These are phyloP conservation scores for Mylabris sibirica DNA, from an alignment of 2,888 invertebrate genomes.

Conservation along the genomic window DNA sequence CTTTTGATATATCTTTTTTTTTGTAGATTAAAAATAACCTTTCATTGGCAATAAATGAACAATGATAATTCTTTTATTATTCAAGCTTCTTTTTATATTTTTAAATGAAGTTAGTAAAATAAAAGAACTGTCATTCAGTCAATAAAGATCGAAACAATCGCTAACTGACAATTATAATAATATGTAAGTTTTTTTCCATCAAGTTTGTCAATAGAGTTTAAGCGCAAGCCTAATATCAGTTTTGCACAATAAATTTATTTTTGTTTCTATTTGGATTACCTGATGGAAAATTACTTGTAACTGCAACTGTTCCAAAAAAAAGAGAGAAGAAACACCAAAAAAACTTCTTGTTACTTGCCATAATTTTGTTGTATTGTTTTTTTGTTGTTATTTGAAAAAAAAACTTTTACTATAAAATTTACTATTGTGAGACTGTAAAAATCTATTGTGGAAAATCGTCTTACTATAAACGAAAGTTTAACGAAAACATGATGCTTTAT, in stretches of 20 bases:
- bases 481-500: neutral
- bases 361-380: conserved; percentile 53
- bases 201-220: neutral
- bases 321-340: conserved; percentile 38
- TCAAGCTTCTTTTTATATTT: conserved; percentile 13
- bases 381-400: conserved; percentile 50
- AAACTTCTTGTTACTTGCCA: conserved; percentile 52
- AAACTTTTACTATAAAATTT: conserved; percentile 49
- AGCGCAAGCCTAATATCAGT: neutral
- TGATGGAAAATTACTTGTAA: neutral
- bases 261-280: neutral
- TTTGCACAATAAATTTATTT: neutral
- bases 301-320: neutral
- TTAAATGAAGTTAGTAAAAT: conserved; percentile 13
- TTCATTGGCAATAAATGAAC: conserved; percentile 35
- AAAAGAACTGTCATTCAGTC: conserved; percentile 38
- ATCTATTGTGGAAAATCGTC: conserved; percentile 50
- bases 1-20: conserved; percentile 9
- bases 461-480: conserved; percentile 14
- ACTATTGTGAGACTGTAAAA: conserved; percentile 54
- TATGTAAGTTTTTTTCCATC: conserved; percentile 7
- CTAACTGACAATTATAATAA: conserved; percentile 30
- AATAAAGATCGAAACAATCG: conserved; percentile 38
- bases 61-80: conserved; percentile 29
- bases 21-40: conserved; percentile 21